These are phyloP conservation scores for Phyllopteryx taeniolatus DNA, from an alignment of 2,113 vertebrate species.

Conservation along the genomic window DNA sequence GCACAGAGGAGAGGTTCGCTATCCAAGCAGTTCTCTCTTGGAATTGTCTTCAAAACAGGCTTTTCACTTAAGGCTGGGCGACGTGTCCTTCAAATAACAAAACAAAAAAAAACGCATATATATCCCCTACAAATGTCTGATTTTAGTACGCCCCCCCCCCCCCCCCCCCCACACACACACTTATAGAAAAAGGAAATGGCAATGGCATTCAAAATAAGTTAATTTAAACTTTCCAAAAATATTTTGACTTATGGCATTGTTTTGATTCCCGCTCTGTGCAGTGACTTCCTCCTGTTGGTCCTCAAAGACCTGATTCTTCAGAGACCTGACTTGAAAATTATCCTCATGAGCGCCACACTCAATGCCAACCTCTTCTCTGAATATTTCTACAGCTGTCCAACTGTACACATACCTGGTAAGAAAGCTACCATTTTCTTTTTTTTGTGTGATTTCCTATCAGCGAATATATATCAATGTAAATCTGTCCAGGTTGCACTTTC, in stretches of 20 bases:
- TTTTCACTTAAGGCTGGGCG: not conserved
- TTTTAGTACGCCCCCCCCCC: too few species aligned
- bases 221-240: too few species aligned
- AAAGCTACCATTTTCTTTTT: not conserved
- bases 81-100: not conserved
- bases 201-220: too few species aligned
- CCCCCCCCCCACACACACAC: too few species aligned
- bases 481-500: constrained; percentile 81
- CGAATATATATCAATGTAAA: not conserved
- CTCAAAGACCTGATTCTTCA: constrained; percentile 87
- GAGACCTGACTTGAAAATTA: constrained; percentile 85
- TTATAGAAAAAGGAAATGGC: too few species aligned
- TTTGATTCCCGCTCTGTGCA: constrained; percentile 39
- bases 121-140: too few species aligned
- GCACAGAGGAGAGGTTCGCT: constrained; percentile 93
- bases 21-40: not conserved
- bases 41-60: not conserved
- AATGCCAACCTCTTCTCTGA: constrained; percentile 92
- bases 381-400: constrained; percentile 85
- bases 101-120: not conserved
- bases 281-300: constrained; percentile 95
- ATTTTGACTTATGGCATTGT: not conserved
- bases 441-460: not conserved
- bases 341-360: constrained; percentile 96
- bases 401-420: constrained; percentile 90